phyloP scores from a whole-genome alignment of 2,113 vertebrate species.

The Cariama cristata region DNA sequence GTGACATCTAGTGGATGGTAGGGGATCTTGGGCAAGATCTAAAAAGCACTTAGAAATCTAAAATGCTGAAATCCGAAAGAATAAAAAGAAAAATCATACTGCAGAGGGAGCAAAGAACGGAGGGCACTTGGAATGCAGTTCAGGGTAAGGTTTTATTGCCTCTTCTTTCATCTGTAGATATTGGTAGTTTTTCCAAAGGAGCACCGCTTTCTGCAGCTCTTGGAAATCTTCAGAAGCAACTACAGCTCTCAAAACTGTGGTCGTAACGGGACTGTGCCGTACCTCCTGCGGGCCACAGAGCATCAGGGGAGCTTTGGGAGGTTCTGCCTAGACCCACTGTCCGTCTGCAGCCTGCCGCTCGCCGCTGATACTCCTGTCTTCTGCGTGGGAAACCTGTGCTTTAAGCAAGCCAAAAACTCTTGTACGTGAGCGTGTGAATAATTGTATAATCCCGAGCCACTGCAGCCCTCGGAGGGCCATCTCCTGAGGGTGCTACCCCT shows the following conservation, averaged over 20 bases:
- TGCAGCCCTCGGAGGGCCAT: neutral
- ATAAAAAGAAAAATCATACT: neutral
- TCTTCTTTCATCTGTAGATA: neutral
- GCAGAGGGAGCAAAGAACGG: neutral
- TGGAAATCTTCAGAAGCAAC: neutral
- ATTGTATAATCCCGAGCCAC: neutral
- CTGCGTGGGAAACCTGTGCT: neutral
- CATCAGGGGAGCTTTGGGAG: neutral
- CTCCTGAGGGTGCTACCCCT: neutral
- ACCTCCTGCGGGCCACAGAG: accelerated
- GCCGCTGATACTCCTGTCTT: neutral
- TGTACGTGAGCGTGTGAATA: accelerated
- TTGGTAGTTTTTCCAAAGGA: neutral
- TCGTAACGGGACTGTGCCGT: neutral
- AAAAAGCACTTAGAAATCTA: neutral
- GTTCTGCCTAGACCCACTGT: neutral
- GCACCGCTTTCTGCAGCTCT: neutral
- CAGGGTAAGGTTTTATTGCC: neutral
- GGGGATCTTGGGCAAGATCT: neutral
- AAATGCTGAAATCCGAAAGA: neutral
- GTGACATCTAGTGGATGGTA: constrained; percentile 43
- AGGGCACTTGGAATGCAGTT: neutral
- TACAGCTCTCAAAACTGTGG: neutral
- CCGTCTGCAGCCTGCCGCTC: neutral
- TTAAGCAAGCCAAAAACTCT: neutral